Evolutionary conservation across 2,888 invertebrate species (phyloP).

Genomic region (Seira ritae): DNA sequence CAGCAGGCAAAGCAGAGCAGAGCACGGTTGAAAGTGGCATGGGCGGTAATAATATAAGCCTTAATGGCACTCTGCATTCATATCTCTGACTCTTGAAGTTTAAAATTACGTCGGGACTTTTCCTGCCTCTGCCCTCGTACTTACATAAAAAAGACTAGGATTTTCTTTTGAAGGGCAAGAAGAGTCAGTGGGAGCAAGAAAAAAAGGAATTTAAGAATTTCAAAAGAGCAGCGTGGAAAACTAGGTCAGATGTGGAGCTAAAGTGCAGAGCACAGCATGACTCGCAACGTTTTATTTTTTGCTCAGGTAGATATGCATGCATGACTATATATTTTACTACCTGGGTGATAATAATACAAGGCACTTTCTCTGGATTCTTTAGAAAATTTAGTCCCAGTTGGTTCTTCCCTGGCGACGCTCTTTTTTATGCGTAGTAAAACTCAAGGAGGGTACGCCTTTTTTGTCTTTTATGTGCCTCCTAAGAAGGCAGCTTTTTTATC

Average conservation of each 20-base stretch:
- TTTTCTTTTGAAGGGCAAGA: slow-evolving; percentile 10
- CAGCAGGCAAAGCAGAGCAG: not conserved
- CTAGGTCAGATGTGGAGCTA: slow-evolving; percentile 17
- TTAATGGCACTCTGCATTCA: slow-evolving; percentile 27
- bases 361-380: not conserved
- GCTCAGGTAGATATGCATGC: slow-evolving; percentile 10
- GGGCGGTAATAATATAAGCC: slow-evolving; percentile 25
- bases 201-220: slow-evolving; percentile 9
- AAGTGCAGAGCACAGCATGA: slow-evolving; percentile 13
- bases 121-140: not conserved
- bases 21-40: not conserved
- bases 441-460: not conserved
- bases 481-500: not conserved
- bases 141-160: no score
- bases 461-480: not conserved
- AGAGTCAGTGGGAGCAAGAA: slow-evolving; percentile 1
- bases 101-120: slow-evolving; percentile 19
- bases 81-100: not conserved
- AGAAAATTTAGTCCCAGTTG: not conserved
- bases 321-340: no score
- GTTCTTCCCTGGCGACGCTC: not conserved
- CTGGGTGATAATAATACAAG: not conserved
- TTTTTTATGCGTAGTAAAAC: slow-evolving; percentile 11
- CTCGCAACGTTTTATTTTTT: not conserved
- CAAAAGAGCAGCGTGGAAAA: no score